Evolutionary conservation across 2,113 vertebrate species (phyloP).

Genomic region (Pantherophis guttatus): DNA sequence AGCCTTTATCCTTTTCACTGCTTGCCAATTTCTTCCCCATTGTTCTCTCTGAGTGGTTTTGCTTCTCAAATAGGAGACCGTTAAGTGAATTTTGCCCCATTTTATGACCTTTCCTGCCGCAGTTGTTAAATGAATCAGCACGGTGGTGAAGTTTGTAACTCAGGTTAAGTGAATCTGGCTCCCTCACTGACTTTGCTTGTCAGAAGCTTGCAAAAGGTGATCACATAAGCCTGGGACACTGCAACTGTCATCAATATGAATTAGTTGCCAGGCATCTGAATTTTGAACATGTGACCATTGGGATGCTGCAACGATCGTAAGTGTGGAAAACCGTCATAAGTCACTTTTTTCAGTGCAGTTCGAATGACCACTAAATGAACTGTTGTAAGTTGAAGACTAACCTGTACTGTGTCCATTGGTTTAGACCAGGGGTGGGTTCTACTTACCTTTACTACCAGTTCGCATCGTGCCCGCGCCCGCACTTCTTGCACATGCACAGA

Average conservation of each 20-base stretch:
- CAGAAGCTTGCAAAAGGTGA: not conserved
- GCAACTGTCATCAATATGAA: not conserved
- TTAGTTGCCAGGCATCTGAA: not conserved
- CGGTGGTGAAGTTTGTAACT: too few species aligned
- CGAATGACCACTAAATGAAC: not conserved
- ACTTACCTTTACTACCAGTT: too few species aligned
- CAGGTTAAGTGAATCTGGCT: too few species aligned
- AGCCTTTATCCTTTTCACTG: not conserved
- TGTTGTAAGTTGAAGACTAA: not conserved
- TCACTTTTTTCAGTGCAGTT: not conserved
- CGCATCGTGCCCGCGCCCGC: too few species aligned
- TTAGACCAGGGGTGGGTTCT: not conserved
- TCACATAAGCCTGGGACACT: not conserved
- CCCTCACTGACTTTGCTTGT: too few species aligned
- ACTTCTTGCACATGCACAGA: too few species aligned
- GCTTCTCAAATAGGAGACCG: too few species aligned
- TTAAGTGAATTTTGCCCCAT: too few species aligned
- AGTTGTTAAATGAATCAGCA: too few species aligned
- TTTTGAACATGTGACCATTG: not conserved
- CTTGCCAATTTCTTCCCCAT: not conserved
- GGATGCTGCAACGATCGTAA: not conserved
- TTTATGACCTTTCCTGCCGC: too few species aligned
- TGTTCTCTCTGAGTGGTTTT: not conserved
- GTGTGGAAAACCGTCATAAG: not conserved
- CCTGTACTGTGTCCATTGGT: not conserved